Conservation (phyloP, 2,888 invertebrate genomes). For the Villa cingulata region DNA sequence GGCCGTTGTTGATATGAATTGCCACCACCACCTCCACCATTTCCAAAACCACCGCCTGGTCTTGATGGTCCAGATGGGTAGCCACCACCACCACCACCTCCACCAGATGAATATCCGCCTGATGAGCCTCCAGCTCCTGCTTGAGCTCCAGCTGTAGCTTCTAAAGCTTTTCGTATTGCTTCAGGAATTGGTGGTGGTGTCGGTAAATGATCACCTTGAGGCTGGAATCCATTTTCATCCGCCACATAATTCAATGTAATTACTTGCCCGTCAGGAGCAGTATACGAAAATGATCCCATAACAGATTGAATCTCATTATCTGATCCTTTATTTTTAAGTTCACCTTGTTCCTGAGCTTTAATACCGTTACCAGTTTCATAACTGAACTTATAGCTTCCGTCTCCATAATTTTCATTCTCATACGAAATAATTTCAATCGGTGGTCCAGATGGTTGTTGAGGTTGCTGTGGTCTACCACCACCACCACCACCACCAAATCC, state of each 20-base stretch:
- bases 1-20: slow-evolving; percentile 12
- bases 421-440: slow-evolving; percentile 42
- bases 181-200: slow-evolving; percentile 53
- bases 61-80: slow-evolving; percentile 18
- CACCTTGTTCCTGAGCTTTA: slow-evolving; percentile 46
- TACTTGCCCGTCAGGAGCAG: slow-evolving; percentile 49
- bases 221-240: slow-evolving; percentile 53
- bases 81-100: slow-evolving; percentile 22
- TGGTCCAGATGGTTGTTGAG: slow-evolving; percentile 29
- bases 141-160: slow-evolving; percentile 37
- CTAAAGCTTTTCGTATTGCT: slow-evolving; percentile 45
- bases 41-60: slow-evolving; percentile 14
- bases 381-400: slow-evolving; percentile 45
- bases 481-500: slow-evolving; percentile 17
- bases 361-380: slow-evolving; percentile 52
- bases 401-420: slow-evolving; percentile 44
- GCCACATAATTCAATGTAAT: slow-evolving; percentile 48
- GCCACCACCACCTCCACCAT: slow-evolving; percentile 19
- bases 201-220: slow-evolving; percentile 43
- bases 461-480: slow-evolving; percentile 20
- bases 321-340: slow-evolving; percentile 45
- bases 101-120: slow-evolving; percentile 24
- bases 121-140: slow-evolving; percentile 18
- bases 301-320: slow-evolving; percentile 43
- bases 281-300: slow-evolving; percentile 48